Percentiles rank a stretch among this genome's conserved stretches.
Evolutionary conservation across 64 coral and sea anemone genomes (phyloP).

Genomic region (Astreopora myriophthalma): DNA sequence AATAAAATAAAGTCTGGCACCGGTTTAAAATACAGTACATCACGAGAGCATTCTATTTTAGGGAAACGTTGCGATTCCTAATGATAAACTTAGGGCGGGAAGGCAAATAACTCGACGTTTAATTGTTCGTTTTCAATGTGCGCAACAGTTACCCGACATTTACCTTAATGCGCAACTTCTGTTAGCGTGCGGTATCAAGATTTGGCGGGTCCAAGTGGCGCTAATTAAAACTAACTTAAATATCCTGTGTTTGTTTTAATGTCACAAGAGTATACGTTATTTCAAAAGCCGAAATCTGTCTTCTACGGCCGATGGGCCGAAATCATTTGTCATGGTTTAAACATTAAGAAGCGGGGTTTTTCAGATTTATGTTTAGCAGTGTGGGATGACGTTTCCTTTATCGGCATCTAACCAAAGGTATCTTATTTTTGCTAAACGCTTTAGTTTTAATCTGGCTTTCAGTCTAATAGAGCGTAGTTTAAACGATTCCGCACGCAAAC

Average conservation of each 20-base stretch:
- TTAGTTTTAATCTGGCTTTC: conserved; percentile 43
- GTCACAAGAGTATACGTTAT: no score
- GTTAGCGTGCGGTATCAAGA: neutral
- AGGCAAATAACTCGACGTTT: no score
- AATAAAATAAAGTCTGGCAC: neutral
- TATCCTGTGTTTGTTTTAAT: neutral
- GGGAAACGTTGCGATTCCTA: neutral
- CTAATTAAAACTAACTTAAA: neutral
- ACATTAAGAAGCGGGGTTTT: neutral
- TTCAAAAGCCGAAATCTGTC: neutral
- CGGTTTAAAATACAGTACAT: neutral
- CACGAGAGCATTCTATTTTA: conserved; percentile 1
- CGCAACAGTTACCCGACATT: no score
- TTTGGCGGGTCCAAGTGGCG: neutral
- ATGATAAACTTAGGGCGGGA: no score
- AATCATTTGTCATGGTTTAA: neutral
- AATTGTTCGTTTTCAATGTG: no score
- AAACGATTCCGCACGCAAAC: neutral
- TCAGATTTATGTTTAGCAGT: neutral
- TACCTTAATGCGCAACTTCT: neutral
- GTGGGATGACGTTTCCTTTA: neutral
- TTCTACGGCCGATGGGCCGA: neutral
- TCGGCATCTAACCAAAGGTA: neutral
- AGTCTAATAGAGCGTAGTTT: neutral
- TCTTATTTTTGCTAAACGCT: conserved; percentile 45